A percentile compares a stretch with the other conserved stretches of the same genome.
phyloP scores from a whole-genome alignment of 2,797 vertebrate species.

The Pampus argenteus region DNA sequence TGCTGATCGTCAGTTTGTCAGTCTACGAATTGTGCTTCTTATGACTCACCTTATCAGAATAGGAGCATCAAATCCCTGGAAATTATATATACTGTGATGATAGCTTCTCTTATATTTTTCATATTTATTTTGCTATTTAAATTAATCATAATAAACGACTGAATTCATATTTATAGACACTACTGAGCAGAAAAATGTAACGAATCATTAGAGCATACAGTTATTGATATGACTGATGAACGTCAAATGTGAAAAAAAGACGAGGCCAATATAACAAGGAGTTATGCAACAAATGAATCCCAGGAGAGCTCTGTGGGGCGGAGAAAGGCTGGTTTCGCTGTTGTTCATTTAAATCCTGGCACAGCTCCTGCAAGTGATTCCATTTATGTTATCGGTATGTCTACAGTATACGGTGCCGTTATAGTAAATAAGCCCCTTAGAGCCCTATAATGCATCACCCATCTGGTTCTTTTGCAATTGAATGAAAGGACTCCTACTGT shows the following conservation, averaged over 20 bases:
- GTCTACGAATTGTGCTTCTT: not conserved
- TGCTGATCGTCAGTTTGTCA: not conserved
- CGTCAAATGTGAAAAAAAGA: constrained; percentile 35
- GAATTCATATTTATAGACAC: constrained; percentile 10
- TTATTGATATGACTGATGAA: constrained; percentile 31
- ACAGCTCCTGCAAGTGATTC: constrained; percentile 22
- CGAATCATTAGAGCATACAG: not conserved
- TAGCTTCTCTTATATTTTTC: not conserved
- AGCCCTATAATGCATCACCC: constrained; percentile 50
- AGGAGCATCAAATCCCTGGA: not conserved
- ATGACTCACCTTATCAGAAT: not conserved
- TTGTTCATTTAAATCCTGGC: constrained; percentile 29
- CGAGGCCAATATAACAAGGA: constrained; percentile 31
- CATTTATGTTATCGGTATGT: constrained; percentile 32
- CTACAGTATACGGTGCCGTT: constrained; percentile 34
- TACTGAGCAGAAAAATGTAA: not conserved
- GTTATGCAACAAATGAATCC: constrained; percentile 35
- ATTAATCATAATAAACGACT: not conserved
- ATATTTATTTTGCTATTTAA: not conserved
- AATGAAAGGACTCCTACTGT: constrained; percentile 42
- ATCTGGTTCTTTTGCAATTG: constrained; percentile 56
- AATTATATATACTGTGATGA: not conserved
- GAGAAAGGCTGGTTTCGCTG: constrained; percentile 1
- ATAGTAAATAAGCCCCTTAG: constrained; percentile 40
- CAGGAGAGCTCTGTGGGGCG: constrained; percentile 8